Conservation (phyloP, 2,113 vertebrate species). For the Genyomyrus donnyi region DNA sequence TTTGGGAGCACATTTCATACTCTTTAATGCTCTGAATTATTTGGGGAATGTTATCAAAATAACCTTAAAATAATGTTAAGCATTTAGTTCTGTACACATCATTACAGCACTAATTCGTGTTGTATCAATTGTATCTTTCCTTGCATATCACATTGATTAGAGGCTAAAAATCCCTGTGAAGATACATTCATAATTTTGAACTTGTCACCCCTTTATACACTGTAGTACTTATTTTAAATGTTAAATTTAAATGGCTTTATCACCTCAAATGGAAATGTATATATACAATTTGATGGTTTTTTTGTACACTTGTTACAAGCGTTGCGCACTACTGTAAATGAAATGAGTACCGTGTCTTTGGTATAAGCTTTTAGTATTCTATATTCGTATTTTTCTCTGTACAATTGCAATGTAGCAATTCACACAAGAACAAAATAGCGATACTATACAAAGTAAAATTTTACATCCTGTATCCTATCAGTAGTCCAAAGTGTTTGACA, state of each 20-base stretch:
- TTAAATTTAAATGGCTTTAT: background rate
- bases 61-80: background rate
- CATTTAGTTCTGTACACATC: background rate
- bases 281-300: background rate
- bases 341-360: background rate
- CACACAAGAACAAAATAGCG: background rate
- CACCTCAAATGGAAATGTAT: background rate
- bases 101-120: background rate
- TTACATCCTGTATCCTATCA: background rate
- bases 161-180: background rate
- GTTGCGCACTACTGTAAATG: background rate
- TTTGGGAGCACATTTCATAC: background rate
- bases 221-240: background rate
- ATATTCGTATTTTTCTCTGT: background rate
- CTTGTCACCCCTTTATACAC: background rate
- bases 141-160: background rate
- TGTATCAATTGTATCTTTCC: background rate
- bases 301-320: background rate
- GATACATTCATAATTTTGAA: background rate
- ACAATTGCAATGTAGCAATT: background rate
- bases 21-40: background rate
- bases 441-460: background rate
- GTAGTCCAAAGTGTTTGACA: background rate
- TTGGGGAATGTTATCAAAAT: background rate
- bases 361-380: slow-evolving; percentile 10